Percentiles rank a stretch among this genome's conserved stretches.
Conservation (phyloP, 2,113 vertebrate genomes). For the Leucoraja erinaceus region DNA sequence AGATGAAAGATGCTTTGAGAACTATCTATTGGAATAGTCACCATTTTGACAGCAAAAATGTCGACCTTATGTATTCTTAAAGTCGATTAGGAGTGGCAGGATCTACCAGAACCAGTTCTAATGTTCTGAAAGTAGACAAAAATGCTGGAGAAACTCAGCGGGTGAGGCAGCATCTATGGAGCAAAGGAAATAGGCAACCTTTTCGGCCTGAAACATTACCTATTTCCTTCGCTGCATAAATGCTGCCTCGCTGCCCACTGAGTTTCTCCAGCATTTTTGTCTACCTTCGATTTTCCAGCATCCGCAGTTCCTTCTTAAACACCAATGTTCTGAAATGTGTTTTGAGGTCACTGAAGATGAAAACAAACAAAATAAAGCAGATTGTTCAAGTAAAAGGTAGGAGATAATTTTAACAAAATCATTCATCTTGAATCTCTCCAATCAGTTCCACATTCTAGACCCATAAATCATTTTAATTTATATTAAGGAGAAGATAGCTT, state of each 20-base stretch:
- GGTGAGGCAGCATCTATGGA: too few species aligned
- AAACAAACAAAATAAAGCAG: neutral
- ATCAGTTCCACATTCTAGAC: too few species aligned
- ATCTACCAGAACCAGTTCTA: neutral
- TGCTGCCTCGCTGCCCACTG: too few species aligned
- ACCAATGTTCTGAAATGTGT: neutral
- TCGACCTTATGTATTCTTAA: neutral
- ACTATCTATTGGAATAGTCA: neutral
- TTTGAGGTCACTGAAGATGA: neutral
- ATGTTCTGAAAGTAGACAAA: neutral
- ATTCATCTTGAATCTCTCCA: neutral
- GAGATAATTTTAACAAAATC: neutral
- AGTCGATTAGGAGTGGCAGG: neutral
- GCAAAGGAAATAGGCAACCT: too few species aligned
- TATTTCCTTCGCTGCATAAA: too few species aligned
- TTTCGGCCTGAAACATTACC: too few species aligned
- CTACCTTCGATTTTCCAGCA: too few species aligned
- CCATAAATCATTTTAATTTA: neutral
- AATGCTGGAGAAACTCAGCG: too few species aligned
- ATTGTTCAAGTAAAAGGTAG: neutral
- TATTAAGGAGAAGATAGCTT: neutral
- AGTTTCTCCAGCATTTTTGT: too few species aligned
- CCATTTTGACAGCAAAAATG: neutral
- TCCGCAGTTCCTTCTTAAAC: too few species aligned
- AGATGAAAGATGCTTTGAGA: neutral